Evolutionary conservation across 2,113 vertebrate species (phyloP), one percentile per base, ranked within the genome.

Genomic region (Azemiops feae): DNA sequence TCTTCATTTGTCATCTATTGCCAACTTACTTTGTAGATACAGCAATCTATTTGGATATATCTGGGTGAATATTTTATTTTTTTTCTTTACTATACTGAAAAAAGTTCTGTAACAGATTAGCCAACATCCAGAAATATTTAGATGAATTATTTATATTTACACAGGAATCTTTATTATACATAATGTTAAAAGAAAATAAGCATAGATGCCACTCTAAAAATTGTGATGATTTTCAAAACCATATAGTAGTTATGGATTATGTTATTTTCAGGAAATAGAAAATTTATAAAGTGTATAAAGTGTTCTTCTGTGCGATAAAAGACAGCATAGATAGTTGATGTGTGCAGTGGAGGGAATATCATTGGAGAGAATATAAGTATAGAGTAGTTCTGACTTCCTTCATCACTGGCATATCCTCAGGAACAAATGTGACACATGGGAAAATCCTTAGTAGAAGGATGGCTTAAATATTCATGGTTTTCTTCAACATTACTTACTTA

Each of bases 21-120:
- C 99, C 99, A n/a, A 99, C 99, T 0, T 99, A 99, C 95, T 99
- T 99, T 93, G 99, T 99, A 89, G 99, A 99, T 93, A 99, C 99
- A 43, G 99, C 99, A 22, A 99, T 99, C 96, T 99, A 99, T 97
- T 99, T 99, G 0, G 99, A 99, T 96, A 99, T 99, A 97, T 99
- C 99, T 34, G 99, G 99, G 99, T 99, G 96, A 95, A 98, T 97
- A 91, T 90, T 23, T 39, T 47, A 64, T 30, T 20, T 30, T 85
- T 57, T 5, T 50, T 85, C 10, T 18, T 52, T 8, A 39, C 4
- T 8, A 10, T 90, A 43, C 2, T 90, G 12, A 55, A n/a, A 64
- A 89, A 86, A 34, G 5, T 14, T 47, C 22, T 60, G 5, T 58
- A n/a, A 22, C 22, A 58, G 39, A 45, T 39, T 11, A 25, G 8